These are phyloP conservation scores for Batillaria attramentaria DNA, from an alignment of 1,140 invertebrate species.

Conservation along the genomic window DNA sequence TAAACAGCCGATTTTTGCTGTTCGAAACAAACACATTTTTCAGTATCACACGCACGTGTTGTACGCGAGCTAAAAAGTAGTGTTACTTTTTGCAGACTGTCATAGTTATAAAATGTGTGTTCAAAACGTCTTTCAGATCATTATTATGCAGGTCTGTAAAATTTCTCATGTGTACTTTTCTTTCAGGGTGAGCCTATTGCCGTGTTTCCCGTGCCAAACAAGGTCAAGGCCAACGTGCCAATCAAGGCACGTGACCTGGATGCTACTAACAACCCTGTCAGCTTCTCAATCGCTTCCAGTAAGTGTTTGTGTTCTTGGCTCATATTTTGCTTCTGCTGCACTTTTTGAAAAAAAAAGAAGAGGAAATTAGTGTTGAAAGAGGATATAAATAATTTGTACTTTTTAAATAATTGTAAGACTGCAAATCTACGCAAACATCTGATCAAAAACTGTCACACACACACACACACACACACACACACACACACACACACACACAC, in stretches of 20 bases:
- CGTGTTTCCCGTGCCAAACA: conserved; percentile 39
- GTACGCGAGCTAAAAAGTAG: neutral
- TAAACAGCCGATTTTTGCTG: no score
- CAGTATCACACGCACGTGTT: no score
- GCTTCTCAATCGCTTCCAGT: conserved; percentile 41
- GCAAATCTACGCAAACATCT: no score
- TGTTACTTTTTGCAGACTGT: neutral
- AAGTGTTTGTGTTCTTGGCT: neutral
- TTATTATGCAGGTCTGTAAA: neutral
- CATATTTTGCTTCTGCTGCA: neutral
- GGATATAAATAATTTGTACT: no score
- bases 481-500: no score
- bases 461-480: no score
- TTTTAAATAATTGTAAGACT: no score
- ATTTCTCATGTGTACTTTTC: neutral
- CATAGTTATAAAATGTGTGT: neutral
- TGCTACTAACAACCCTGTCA: neutral
- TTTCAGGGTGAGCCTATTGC: conserved; percentile 29
- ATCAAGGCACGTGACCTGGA: conserved; percentile 38
- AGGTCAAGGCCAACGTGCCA: conserved; percentile 12
- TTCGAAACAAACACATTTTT: no score
- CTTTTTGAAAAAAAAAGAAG: no score
- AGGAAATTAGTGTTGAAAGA: no score
- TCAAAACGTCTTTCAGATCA: neutral
- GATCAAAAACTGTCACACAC: no score